Conservation (phyloP, 2,113 vertebrate species). For the Dasypus novemcinctus region DNA sequence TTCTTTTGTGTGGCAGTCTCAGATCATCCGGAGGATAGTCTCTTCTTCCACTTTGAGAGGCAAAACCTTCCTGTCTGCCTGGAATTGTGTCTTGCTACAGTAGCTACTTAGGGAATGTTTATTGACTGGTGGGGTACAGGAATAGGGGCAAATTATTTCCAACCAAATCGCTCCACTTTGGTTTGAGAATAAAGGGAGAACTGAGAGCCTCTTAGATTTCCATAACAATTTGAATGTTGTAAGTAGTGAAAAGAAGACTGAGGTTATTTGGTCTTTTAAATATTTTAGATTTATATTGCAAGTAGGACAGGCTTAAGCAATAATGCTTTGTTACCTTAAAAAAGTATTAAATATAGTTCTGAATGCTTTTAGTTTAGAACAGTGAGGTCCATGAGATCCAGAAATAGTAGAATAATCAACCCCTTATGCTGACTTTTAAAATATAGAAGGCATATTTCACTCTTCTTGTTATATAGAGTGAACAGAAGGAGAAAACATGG, state of each 20-base stretch:
- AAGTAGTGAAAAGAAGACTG: neutral
- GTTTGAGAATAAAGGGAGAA: neutral
- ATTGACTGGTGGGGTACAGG: neutral
- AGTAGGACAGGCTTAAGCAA: neutral
- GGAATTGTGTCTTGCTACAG: neutral
- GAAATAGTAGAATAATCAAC: constrained; percentile 11
- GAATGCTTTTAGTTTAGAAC: neutral
- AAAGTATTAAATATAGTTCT: neutral
- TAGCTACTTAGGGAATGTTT: neutral
- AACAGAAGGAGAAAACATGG: constrained; percentile 30
- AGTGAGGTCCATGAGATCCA: neutral
- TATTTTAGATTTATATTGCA: constrained; percentile 23
- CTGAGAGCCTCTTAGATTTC: neutral
- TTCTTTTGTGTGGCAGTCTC: neutral
- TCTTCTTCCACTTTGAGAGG: neutral
- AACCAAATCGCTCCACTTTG: neutral
- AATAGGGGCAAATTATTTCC: neutral
- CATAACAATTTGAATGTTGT: neutral
- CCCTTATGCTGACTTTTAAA: constrained; percentile 30
- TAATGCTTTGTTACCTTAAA: neutral
- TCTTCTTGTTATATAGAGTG: constrained; percentile 49
- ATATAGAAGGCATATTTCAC: neutral
- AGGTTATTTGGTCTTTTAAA: neutral
- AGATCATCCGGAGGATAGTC: neutral
- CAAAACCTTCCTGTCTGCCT: neutral